These are phyloP conservation scores for Aporophyla lueneburgensis DNA, from an alignment of 2,888 invertebrate genomes.

Conservation along the genomic window DNA sequence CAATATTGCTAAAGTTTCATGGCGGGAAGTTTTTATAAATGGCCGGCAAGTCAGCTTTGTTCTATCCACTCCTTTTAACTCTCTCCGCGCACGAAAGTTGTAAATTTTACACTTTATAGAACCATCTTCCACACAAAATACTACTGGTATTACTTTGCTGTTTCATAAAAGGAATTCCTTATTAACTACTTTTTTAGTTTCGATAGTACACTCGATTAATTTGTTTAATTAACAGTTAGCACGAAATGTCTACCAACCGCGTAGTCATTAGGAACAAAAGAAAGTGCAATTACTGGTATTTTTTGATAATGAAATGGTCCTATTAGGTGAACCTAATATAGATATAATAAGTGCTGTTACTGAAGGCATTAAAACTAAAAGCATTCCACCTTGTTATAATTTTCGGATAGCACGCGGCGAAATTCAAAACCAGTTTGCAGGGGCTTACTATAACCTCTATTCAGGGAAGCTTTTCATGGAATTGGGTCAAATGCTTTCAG, in stretches of 20 bases:
- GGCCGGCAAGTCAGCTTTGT: slow-evolving; percentile 78
- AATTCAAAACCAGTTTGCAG: slow-evolving; percentile 34
- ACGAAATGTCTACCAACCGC: slow-evolving; percentile 59
- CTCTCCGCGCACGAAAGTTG: slow-evolving; percentile 77
- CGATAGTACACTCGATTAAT: slow-evolving; percentile 33
- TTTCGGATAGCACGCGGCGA: slow-evolving; percentile 17
- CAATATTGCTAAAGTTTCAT: slow-evolving; percentile 87
- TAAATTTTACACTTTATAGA: slow-evolving; percentile 78
- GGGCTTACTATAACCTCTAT: slow-evolving; percentile 19
- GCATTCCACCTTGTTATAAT: slow-evolving; percentile 20
- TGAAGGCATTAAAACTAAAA: slow-evolving; percentile 20
- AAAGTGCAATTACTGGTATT: slow-evolving; percentile 39
- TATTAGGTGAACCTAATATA: slow-evolving; percentile 14
- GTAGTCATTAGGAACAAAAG: slow-evolving; percentile 34
- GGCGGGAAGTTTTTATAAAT: slow-evolving; percentile 84
- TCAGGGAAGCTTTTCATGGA: slow-evolving; percentile 40
- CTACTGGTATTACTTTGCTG: slow-evolving; percentile 50
- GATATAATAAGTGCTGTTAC: slow-evolving; percentile 17
- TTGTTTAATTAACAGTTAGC: slow-evolving; percentile 51
- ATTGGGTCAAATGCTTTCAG: slow-evolving; percentile 46
- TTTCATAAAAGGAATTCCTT: slow-evolving; percentile 51
- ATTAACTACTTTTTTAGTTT: slow-evolving; percentile 34
- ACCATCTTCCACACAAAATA: slow-evolving; percentile 54
- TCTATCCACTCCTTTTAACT: slow-evolving; percentile 72
- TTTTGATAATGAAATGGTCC: slow-evolving; percentile 39